Evolutionary conservation across 2,888 invertebrate genomes (phyloP).

Genomic region (Eutolmus rufibarbis): DNA sequence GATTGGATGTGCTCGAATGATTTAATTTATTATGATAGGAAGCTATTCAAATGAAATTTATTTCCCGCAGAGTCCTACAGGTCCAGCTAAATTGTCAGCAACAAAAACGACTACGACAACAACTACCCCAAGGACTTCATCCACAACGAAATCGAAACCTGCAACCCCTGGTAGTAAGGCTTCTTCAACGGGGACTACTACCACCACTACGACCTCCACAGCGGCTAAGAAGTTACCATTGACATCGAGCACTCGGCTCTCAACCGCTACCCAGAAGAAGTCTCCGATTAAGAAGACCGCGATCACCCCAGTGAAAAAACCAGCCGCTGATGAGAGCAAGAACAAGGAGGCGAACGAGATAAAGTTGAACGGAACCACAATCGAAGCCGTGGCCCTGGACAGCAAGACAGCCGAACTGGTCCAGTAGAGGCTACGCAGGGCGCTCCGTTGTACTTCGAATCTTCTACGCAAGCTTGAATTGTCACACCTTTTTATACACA

Average conservation of each 20-base stretch:
- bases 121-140: constrained; percentile 44
- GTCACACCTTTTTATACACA: constrained; percentile 29
- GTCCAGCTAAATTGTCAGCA: background rate
- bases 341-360: background rate
- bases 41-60: background rate
- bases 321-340: background rate
- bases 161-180: constrained; percentile 46
- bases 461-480: background rate
- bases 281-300: constrained; percentile 19
- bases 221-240: constrained; percentile 7
- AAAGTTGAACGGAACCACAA: background rate
- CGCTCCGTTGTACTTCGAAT: background rate
- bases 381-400: background rate
- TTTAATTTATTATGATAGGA: background rate
- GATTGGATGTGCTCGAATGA: background rate
- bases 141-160: constrained; percentile 48
- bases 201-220: constrained; percentile 44
- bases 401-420: background rate
- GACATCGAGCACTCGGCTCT: background rate
- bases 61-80: constrained; percentile 6
- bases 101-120: constrained; percentile 42
- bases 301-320: background rate
- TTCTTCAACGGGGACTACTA: constrained; percentile 30
- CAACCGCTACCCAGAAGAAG: background rate
- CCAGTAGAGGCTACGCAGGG: background rate